These are phyloP conservation scores for Triplophysa bombifrons DNA, from an alignment of 2,797 vertebrate species.

Conservation along the genomic window DNA sequence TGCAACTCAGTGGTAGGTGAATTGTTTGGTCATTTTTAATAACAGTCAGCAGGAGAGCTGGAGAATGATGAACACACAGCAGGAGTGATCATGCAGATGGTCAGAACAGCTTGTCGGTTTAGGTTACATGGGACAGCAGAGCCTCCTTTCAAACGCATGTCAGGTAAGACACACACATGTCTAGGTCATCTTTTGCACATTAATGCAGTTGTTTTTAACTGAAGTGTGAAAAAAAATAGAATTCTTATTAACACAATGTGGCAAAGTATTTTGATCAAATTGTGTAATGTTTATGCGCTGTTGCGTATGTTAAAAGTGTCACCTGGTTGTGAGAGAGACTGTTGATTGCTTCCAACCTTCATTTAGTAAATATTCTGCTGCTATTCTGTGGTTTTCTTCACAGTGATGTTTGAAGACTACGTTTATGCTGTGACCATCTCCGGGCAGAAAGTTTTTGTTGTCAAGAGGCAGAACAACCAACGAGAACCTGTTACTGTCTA, in stretches of 20 bases:
- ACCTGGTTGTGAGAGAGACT: not conserved
- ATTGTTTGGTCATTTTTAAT: not conserved
- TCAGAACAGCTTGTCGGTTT: conserved; percentile 84
- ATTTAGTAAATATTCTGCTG: no score
- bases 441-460: conserved; percentile 90
- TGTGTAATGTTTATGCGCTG: no score
- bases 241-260: not conserved
- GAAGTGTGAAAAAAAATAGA: not conserved
- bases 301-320: not conserved
- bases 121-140: conserved; percentile 76
- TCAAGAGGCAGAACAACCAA: conserved; percentile 88
- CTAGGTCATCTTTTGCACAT: not conserved
- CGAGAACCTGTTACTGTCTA: conserved; percentile 82
- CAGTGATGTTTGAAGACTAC: conserved; percentile 91
- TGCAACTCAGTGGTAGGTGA: no score
- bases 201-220: not conserved
- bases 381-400: conserved; percentile 4
- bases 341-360: no score
- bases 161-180: conserved; percentile 69
- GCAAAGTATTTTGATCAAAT: no score
- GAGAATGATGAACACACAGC: conserved; percentile 91
- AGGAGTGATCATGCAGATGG: conserved; percentile 86
- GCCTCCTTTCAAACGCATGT: conserved; percentile 86
- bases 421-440: conserved; percentile 86
- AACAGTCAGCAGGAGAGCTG: conserved; percentile 89